Base-by-base conservation (phyloP, 92 coral and sea anemone species). In the Palythoa caribaeorum region DNA sequence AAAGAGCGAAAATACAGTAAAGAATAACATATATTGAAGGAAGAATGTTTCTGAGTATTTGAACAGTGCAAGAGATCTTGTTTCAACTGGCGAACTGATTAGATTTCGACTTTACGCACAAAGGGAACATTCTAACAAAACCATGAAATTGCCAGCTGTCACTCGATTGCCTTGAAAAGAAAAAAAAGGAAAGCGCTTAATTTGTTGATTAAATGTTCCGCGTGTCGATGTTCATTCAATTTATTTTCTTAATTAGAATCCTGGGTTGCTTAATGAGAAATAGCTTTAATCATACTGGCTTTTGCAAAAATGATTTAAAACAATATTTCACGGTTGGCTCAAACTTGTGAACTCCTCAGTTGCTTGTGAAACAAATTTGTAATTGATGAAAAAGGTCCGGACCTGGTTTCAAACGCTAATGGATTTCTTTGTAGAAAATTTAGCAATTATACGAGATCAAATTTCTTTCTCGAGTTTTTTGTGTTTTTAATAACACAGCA, bases 101-200 rank as follows among this genome's bases (percentile, higher is more conserved):
- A 11, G 7, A 80, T 44, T 44, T 68, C 53, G 71, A 2, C 47
- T 66, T 81, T 19, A 38, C 8, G 40, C 71, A 48, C 76, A 68
- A 81, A 51, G 47, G 59, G 71, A 65, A 40, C 54, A 50, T 13
- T 11, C 15, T 21, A 15, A 66, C 76, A 81, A 81, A 81, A 81
- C 7, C 48, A 76, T 35, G 86, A 81, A 66, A 37, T 13, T 40
- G 86, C 76, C 86, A 81, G 86, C 86, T 81, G 86, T 50, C 86
- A n/a, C 12, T 44, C 50, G 19, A 21, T 11, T 66, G 73, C 39
- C 28, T 28, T 28, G 28, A 28, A 28, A 28, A 28, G 38, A 3
- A 15, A 40, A 21, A 35, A 16, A 62, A 63, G 47, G 75, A 81
- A 81, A 10, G 16, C 47, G n/a, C 19, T 66, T 65, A 66, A 81